Percentiles rank a stretch among this genome's conserved stretches.
Evolutionary conservation across 2,888 invertebrate genomes (phyloP).

Genomic region (Aleiodes leptofemur): DNA sequence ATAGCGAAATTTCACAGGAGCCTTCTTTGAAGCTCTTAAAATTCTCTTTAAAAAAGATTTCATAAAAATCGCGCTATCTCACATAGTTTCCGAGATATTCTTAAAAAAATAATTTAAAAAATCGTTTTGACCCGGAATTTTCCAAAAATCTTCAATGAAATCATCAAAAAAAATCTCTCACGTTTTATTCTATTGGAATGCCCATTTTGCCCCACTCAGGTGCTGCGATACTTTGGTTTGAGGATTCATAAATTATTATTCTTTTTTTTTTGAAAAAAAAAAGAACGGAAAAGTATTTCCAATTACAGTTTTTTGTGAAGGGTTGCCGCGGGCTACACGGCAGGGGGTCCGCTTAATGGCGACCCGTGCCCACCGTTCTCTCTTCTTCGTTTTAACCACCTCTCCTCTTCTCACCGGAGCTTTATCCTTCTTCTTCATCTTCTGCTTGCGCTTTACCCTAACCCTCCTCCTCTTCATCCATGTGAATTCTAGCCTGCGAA

Average conservation of each 20-base stretch:
- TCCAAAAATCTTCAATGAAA: too few relatives aligned
- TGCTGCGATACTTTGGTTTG: slow-evolving; percentile 33
- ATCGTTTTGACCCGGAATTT: too few relatives aligned
- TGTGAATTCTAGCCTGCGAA: slow-evolving; percentile 19
- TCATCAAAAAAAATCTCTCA: too few relatives aligned
- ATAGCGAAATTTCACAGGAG: too few relatives aligned
- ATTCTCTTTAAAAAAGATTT: too few relatives aligned
- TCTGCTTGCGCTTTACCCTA: slow-evolving; percentile 41
- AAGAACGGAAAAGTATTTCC: slow-evolving; percentile 76
- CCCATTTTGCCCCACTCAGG: slow-evolving; percentile 45
- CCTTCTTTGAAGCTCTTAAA: too few relatives aligned
- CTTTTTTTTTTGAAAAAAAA: slow-evolving; percentile 58
- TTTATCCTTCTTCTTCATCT: slow-evolving; percentile 47
- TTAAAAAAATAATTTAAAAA: too few relatives aligned
- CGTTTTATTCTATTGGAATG: background rate
- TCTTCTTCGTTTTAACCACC: slow-evolving; percentile 50
- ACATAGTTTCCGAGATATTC: too few relatives aligned
- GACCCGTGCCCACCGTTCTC: slow-evolving; percentile 72
- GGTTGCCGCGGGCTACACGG: slow-evolving; percentile 75
- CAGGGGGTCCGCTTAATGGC: slow-evolving; percentile 76
- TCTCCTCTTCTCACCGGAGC: slow-evolving; percentile 38
- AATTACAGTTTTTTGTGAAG: slow-evolving; percentile 76
- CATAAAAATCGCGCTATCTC: too few relatives aligned
- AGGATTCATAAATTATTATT: slow-evolving; percentile 74
- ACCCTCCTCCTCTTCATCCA: slow-evolving; percentile 51